Evolutionary conservation across 2,113 vertebrate species (phyloP).

Genomic region (Chinchilla lanigera): DNA sequence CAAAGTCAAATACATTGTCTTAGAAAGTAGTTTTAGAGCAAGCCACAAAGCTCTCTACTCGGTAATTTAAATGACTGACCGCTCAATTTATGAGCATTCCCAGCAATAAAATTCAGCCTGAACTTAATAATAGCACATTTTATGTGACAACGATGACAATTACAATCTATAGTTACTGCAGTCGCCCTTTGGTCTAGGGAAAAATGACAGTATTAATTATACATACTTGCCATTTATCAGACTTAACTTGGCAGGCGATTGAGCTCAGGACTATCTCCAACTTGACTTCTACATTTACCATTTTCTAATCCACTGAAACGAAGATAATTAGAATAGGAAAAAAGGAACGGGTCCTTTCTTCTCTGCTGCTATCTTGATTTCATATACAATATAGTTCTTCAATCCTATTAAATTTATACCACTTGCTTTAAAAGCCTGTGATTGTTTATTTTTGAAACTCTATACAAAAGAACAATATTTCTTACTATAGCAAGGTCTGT

Average conservation of each 20-base stretch:
- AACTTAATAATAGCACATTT: constrained; percentile 95
- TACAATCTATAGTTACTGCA: constrained; percentile 92
- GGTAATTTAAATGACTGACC: constrained; percentile 94
- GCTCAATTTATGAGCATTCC: constrained; percentile 92
- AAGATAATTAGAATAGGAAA: constrained; percentile 90
- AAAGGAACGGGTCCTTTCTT: constrained; percentile 83
- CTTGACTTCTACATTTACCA: constrained; percentile 90
- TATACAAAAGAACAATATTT: constrained; percentile 58
- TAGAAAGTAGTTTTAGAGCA: constrained; percentile 85
- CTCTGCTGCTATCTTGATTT: constrained; percentile 65
- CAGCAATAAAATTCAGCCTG: constrained; percentile 92
- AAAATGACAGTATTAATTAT: constrained; percentile 92
- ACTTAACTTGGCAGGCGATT: constrained; percentile 90
- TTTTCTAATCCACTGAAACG: constrained; percentile 90
- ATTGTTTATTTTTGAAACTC: constrained; percentile 71
- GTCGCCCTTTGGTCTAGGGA: constrained; percentile 87
- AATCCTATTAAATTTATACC: constrained; percentile 63
- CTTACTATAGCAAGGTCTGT: constrained; percentile 55
- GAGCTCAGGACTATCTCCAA: constrained; percentile 87
- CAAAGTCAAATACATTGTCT: constrained; percentile 88
- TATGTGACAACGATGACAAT: constrained; percentile 94
- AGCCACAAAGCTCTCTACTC: constrained; percentile 85
- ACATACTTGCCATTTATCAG: constrained; percentile 90
- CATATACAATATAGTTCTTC: constrained; percentile 47
- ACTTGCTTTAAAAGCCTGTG: constrained; percentile 63